Evolutionary conservation across 2,888 invertebrate species (phyloP), one percentile per base, ranked within the genome.

Genomic region (Chydorus sphaericus): DNA sequence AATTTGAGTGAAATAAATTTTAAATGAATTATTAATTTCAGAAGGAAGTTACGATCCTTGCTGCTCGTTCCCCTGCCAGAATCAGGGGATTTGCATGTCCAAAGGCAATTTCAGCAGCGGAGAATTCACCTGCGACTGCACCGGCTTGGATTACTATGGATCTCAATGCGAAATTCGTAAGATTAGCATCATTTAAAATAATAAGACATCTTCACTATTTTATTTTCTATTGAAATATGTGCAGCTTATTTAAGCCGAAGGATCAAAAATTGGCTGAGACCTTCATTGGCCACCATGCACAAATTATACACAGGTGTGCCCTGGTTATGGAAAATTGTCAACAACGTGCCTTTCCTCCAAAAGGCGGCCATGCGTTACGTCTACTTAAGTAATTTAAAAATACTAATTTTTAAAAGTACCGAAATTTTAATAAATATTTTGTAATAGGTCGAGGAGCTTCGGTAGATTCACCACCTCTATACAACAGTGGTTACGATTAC

Each of bases 1-100:
- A 10, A 39, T 7, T 39, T 39, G 7, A 10, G 6, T 16, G 16
- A 39, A 39, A 7, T n/a, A 2, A 30, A 51, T 18, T 3, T 51
- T 6, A 26, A 49, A 16, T n/a, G 18, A 18, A 14, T 51, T 28
- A n/a, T 10, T 39, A 7, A 5, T 8, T 8, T n/a, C 36, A 20
- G 37, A 23, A 26, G 52, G 23, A 3, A 39, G 20, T 39, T 54
- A 14, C 49, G 61, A 70, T 61, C 66, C 67, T 0, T 71, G 71
- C 59, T 71, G 71, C 57, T 68, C 69, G 4, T 69, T 63, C 59
- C 71, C 71, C 1, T 71, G 71, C 60, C 63, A 67, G 57, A 67
- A 71, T 61, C 59, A 63, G 26, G 71, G 70, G 11, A 62, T 70
- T 10, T 71, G 71, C 55, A 59, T 68, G 57, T 64, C 66, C 4